Base-by-base conservation (phyloP, 2,113 vertebrate genomes). In the Pelobates fuscus region DNA sequence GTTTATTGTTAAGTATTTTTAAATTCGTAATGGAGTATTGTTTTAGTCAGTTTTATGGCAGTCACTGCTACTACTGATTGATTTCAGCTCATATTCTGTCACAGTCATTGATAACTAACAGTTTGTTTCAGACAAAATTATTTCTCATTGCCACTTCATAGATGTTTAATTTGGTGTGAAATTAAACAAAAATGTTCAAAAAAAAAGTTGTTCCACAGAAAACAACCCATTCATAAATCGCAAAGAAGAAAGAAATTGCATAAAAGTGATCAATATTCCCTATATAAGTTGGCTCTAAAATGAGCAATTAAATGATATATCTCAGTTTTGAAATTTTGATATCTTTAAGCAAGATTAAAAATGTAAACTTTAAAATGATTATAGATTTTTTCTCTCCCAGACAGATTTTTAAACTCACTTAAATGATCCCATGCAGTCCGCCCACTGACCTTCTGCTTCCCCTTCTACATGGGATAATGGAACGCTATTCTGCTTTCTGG, bases 81-180 rank as follows among this genome's bases (percentile, higher is more conserved):
- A 68, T 68, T 67, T 27, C 49, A 43, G 44, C 54, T 68, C 20
- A 52, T 68, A 54, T 55, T 68, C 14, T 68, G 66, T 30, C 66
- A 68, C 12, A 29, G 26, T 29, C 27, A 68, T 68, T 8, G 29
- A n/a, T 55, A 68, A 68, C 26, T 68, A 68, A 11, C 5, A 25
- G 26, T 68, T 68, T 54, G 44, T 12, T 55, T 12, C 49, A 54
- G 66, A 68, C 66, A 68, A 68, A 26, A 68, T 32, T 27, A 68
- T 55, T 68, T 18, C 49, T 5, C 46, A 20, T 32, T 68, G 25
- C 12, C 30, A 55, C 46, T 68, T 68, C 54, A 54, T 24, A 68
- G n/a, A 68, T 55, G 66, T 20, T 49, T 68, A 68, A 68, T 68
- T 68, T 55, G 66, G 66, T 54, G 49, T 68, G 66, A 68, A 68